These are phyloP conservation scores for Venustaconcha ellipsiformis DNA, from an alignment of 1,140 invertebrate species.

Conservation along the genomic window DNA sequence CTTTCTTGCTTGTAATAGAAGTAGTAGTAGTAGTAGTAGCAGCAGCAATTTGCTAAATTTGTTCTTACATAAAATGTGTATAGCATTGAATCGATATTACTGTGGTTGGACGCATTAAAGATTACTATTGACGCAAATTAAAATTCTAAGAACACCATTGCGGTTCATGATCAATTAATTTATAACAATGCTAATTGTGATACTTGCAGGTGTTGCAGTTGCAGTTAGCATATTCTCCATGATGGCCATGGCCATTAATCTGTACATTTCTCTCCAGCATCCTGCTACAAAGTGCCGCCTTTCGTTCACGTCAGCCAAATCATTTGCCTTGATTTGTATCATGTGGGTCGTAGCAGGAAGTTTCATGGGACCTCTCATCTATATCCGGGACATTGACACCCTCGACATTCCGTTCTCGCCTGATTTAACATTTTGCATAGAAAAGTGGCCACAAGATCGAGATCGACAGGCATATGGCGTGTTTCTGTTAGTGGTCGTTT, in stretches of 20 bases:
- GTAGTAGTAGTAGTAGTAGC: no score
- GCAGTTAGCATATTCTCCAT: conserved; percentile 84
- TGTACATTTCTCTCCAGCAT: conserved; percentile 81
- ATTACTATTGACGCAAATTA: no score
- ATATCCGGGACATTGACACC: conserved; percentile 67
- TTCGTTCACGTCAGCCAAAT: conserved; percentile 73
- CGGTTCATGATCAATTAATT: no score
- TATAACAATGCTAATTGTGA: no score
- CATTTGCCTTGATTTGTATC: conserved; percentile 72
- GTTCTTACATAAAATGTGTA: no score
- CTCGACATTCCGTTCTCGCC: conserved; percentile 36
- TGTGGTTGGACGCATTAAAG: no score
- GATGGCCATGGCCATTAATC: conserved; percentile 84
- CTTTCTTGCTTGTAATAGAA: no score
- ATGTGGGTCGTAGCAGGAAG: conserved; percentile 77
- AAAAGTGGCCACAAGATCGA: conserved; percentile 67
- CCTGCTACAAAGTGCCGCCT: conserved; percentile 72
- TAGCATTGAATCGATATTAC: no score
- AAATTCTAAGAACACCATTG: no score
- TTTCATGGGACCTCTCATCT: conserved; percentile 78
- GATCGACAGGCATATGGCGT: conserved; percentile 70
- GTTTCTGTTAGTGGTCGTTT: conserved; percentile 71
- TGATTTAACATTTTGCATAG: conserved; percentile 72
- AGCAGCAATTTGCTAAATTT: no score
- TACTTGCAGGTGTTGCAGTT: conserved; percentile 77